Base-by-base conservation (phyloP, 2,113 vertebrate species). In the Anhinga rufa region DNA sequence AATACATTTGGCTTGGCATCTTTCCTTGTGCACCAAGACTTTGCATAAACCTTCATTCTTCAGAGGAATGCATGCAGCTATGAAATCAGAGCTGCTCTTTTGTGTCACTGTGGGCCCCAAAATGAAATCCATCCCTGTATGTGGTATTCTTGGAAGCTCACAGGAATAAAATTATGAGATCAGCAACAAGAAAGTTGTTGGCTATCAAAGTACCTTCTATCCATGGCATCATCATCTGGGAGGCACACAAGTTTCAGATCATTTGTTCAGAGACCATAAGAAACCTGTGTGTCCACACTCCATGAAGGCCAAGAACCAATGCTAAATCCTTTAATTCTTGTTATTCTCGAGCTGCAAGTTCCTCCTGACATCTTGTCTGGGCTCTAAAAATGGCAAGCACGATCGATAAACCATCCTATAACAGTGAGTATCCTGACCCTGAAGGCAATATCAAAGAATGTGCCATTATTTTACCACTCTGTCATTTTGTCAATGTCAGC, bases 401-500 rank as follows among this genome's bases (percentile, higher is more conserved):
- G 5, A 94, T 96, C 78, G 0, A 96, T 96, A 96, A 96, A 38
- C 85, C 85, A 77, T 95, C 66, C 84, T 85, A 61, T 92, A 92
- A 44, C 93, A 85, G 84, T 88, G 85, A 95, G 93, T 58, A 95
- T 69, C 70, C 78, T 96, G 96, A 96, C 95, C 95, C 94, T 96
- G 95, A 96, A 93, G 84, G 92, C 84, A 90, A 60, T 82, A 96
- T 97, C 95, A 94, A 96, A 93, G 93, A 96, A 95, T 46, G 82
- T 85, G 90, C 93, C 82, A 82, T 94, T 96, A 96, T 65, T 96
- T 95, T 95, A 91, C 87, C 62, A 79, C 82, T 84, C 87, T 97
- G 96, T 96, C 94, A 96, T 95, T 97, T 96, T 94, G 93, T 95
- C 96, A 96, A 88, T 97, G 96, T 95, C 95, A 97, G 84, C 87